Percentiles rank a stretch among this genome's conserved stretches.
Evolutionary conservation across 2,797 vertebrate genomes (phyloP).

Genomic region (Pteropus rufus): DNA sequence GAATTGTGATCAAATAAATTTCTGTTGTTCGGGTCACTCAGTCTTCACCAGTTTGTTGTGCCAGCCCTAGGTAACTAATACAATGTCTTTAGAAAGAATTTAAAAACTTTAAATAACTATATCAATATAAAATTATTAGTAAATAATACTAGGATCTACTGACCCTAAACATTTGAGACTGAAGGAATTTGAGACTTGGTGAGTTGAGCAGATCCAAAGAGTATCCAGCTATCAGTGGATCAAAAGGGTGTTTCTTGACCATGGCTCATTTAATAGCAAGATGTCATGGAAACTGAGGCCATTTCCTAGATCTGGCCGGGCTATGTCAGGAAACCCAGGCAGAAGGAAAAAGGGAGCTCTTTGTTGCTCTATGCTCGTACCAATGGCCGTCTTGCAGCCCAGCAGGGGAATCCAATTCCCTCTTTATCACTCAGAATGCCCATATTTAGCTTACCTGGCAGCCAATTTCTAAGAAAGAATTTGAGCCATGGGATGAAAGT

Average conservation of each 20-base stretch:
- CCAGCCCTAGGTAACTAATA: neutral
- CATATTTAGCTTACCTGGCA: neutral
- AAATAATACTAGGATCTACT: neutral
- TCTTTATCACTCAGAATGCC: neutral
- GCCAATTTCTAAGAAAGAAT: neutral
- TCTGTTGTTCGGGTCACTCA: neutral
- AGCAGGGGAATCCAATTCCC: neutral
- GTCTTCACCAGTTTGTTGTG: neutral
- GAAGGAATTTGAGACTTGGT: neutral
- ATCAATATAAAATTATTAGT: neutral
- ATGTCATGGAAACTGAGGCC: neutral
- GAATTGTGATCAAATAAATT: neutral
- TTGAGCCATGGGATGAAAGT: neutral
- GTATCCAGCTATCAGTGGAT: neutral
- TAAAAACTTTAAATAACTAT: neutral
- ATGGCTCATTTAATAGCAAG: constrained; percentile 2
- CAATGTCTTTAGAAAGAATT: neutral
- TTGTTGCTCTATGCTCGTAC: neutral
- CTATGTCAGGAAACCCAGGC: neutral
- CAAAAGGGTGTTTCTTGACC: neutral
- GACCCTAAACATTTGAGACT: neutral
- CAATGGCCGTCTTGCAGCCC: neutral
- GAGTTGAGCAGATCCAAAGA: neutral
- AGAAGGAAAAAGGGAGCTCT: neutral
- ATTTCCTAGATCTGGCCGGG: neutral